Evolutionary conservation across 2,113 vertebrate genomes (phyloP), one percentile per base, ranked within the genome.

Genomic region (Rhadina sibilatrix): DNA sequence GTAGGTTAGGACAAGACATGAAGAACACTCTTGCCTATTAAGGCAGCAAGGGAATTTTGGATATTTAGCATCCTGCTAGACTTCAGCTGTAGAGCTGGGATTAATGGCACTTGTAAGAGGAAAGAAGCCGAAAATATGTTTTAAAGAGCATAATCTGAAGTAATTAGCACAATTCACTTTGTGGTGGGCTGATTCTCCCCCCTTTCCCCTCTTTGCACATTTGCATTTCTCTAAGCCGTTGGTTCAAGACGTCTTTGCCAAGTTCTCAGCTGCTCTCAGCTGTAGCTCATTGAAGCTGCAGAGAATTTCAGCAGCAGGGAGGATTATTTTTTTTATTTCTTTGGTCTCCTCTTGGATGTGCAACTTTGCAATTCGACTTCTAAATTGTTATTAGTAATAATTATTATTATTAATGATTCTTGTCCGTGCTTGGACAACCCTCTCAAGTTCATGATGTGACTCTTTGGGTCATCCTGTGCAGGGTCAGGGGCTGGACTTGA

Each of bases 71-170:
- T 89, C 85, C 85, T 68, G 80, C 70, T 93, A 75, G 77, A 94
- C 69, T 92, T 87, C 65, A 90, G 80, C 91, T 87, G 71, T 30
- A 60, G 82, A 85, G 86, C 72, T 75, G 85, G 90, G 90, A 94
- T 88, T 94, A 94, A 93, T 95, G 82, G 64, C 64, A 44, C 54
- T 87, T 92, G 30, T 59, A 86, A 88, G 87, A 95, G 85, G 88
- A 49, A 66, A 88, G 87, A 90, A 56, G 70, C 71, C 0, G 19
- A 77, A 96, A 97, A 93, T 83, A 88, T 28, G 87, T 61, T 91
- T 94, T 93, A 90, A 91, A 88, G 92, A 93, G 90, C 64, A 44
- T 95, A 93, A 95, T 95, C 87, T 95, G 87, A 95, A 96, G 95
- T 93, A 93, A 97, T 96, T 94, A 94, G 68, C 87, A 72, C 90